Evolutionary conservation across 37 sponge, comb jelly and placozoan genomes (phyloP).

Genomic region (Axinella damicornis): DNA sequence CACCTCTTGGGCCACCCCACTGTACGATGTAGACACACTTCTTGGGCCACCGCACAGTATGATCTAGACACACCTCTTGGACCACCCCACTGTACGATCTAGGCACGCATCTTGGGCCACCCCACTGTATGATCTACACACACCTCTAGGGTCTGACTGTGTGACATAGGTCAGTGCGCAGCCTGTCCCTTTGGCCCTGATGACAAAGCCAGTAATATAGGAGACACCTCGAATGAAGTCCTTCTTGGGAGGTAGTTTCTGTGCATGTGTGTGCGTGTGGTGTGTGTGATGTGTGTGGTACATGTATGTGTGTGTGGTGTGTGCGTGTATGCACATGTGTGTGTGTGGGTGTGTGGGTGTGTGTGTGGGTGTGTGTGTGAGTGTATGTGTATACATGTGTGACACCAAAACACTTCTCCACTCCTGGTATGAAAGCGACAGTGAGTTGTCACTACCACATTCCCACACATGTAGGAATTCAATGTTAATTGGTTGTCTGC

Average conservation of each 20-base stretch:
- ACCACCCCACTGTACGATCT: too few relatives aligned
- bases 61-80: too few relatives aligned
- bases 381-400: neutral
- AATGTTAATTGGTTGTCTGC: too few relatives aligned
- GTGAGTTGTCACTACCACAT: too few relatives aligned
- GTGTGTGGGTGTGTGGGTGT: conserved; percentile 10
- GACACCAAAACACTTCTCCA: too few relatives aligned
- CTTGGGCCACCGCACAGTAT: too few relatives aligned
- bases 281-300: conserved; percentile 25
- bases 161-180: conserved; percentile 48
- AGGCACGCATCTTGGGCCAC: too few relatives aligned
- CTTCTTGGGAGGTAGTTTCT: conserved; percentile 65
- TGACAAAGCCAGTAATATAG: conserved; percentile 65
- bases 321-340: neutral
- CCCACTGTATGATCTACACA: neutral
- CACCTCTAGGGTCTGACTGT: conserved; percentile 70
- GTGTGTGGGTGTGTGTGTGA: conserved; percentile 11
- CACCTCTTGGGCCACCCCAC: too few relatives aligned
- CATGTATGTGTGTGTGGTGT: neutral
- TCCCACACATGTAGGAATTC: too few relatives aligned
- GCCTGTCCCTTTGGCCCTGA: conserved; percentile 26
- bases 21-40: too few relatives aligned
- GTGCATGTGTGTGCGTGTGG: neutral
- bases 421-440: too few relatives aligned
- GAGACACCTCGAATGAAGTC: conserved; percentile 70